These are phyloP conservation scores for Caprella mutica DNA, from an alignment of 2,888 invertebrate genomes.

Conservation along the genomic window DNA sequence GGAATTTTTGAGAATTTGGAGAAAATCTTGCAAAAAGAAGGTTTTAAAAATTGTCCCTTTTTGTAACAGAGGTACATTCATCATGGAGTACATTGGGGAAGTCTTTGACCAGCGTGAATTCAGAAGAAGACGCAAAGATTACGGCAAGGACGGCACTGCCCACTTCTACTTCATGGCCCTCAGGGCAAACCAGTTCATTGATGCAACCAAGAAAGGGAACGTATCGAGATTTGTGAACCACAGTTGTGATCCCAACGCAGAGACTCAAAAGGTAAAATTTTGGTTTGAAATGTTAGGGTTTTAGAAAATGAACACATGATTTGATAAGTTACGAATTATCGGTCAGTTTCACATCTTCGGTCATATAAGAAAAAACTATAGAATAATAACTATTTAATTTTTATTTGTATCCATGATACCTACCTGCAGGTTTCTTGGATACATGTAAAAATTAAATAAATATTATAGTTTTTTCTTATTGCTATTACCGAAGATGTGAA, in stretches of 20 bases:
- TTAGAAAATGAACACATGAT: neutral
- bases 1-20: too few relatives aligned
- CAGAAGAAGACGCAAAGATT: conserved; percentile 70
- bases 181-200: conserved; percentile 83
- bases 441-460: neutral
- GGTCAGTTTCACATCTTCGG: too few relatives aligned
- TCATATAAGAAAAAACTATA: too few relatives aligned
- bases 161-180: conserved; percentile 98
- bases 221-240: conserved; percentile 97
- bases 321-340: too few relatives aligned
- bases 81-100: conserved; percentile 98
- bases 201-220: conserved; percentile 92
- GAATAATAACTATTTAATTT: too few relatives aligned
- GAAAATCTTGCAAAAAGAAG: too few relatives aligned
- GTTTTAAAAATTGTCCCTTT: too few relatives aligned
- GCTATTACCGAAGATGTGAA: too few relatives aligned
- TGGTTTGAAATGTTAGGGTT: neutral
- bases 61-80: conserved; percentile 69
- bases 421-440: neutral
- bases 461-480: neutral
- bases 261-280: conserved; percentile 71
- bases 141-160: conserved; percentile 74
- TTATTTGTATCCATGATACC: too few relatives aligned
- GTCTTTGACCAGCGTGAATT: conserved; percentile 50
- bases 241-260: conserved; percentile 96